Evolutionary conservation across 2,888 invertebrate species (phyloP).

Genomic region (Lithodes maja): DNA sequence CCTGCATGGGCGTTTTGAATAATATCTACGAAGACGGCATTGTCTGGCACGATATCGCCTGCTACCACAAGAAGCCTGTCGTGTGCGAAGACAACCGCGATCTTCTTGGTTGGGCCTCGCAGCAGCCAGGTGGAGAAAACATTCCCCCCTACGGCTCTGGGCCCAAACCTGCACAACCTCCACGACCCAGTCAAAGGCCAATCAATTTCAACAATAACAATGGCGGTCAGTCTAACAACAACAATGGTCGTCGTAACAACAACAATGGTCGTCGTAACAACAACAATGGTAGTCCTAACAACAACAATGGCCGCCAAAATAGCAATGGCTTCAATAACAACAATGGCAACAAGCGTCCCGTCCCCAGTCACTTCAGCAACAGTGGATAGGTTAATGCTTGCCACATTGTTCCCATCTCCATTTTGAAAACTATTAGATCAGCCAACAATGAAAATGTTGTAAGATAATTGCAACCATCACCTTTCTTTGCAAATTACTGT

Average conservation of each 20-base stretch:
- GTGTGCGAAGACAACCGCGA: constrained; percentile 95
- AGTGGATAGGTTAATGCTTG: background rate
- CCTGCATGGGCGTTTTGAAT: constrained; percentile 90
- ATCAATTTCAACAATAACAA: no score
- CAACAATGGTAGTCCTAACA: background rate
- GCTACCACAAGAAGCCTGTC: constrained; percentile 89
- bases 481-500: no score
- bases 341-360: background rate
- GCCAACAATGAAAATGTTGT: background rate
- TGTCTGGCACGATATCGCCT: constrained; percentile 91
- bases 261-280: no score
- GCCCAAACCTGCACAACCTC: no score
- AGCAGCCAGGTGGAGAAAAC: background rate
- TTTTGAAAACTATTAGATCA: background rate
- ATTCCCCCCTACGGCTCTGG: no score
- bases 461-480: background rate
- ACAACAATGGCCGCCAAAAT: background rate
- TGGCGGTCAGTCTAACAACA: no score
- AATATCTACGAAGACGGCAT: constrained; percentile 93
- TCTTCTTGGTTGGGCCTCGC: constrained; percentile 78
- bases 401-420: background rate
- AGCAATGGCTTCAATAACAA: background rate
- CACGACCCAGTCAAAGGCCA: no score
- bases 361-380: background rate
- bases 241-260: no score